A percentile compares a stretch with the other conserved stretches of the same genome.
phyloP scores from a whole-genome alignment of 1,140 invertebrate genomes.

The Chrysomallon squamiferum region DNA sequence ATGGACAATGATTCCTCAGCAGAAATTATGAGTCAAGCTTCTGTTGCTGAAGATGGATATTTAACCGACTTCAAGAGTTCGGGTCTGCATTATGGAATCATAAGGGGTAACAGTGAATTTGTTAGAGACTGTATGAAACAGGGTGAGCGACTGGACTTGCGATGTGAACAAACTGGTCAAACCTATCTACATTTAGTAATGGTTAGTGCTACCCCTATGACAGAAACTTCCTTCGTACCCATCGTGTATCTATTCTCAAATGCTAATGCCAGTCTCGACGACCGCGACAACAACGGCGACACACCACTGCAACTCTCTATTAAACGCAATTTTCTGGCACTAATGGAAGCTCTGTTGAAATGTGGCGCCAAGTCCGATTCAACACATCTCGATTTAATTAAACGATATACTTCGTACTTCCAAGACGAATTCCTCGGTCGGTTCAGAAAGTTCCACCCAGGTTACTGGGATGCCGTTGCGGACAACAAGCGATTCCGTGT shows the following conservation, averaged over 20 bases:
- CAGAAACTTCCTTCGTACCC: constrained; percentile 45
- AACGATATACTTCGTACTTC: constrained; percentile 7
- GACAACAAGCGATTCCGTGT: constrained; percentile 44
- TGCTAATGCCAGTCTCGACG: constrained; percentile 46
- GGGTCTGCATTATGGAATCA: not conserved
- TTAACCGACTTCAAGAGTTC: not conserved
- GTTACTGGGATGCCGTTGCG: constrained; percentile 49
- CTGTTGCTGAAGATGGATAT: not conserved
- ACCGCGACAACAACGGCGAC: constrained; percentile 29
- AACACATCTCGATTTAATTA: constrained; percentile 24
- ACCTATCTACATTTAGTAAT: constrained; percentile 46
- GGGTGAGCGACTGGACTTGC: not conserved
- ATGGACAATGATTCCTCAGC: too few species aligned
- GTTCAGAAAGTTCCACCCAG: constrained; percentile 42
- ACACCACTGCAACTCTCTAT: constrained; percentile 47
- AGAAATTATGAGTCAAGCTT: not conserved
- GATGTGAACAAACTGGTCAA: constrained; percentile 26
- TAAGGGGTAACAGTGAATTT: not conserved
- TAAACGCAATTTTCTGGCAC: constrained; percentile 31
- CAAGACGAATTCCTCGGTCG: constrained; percentile 11
- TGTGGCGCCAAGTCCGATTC: constrained; percentile 37
- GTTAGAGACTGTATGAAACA: not conserved
- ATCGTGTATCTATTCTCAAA: constrained; percentile 57
- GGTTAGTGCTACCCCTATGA: constrained; percentile 25
- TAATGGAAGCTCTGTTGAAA: constrained; percentile 45